Conservation (phyloP, 1,140 invertebrate genomes). For the Platyscapa corneri region DNA sequence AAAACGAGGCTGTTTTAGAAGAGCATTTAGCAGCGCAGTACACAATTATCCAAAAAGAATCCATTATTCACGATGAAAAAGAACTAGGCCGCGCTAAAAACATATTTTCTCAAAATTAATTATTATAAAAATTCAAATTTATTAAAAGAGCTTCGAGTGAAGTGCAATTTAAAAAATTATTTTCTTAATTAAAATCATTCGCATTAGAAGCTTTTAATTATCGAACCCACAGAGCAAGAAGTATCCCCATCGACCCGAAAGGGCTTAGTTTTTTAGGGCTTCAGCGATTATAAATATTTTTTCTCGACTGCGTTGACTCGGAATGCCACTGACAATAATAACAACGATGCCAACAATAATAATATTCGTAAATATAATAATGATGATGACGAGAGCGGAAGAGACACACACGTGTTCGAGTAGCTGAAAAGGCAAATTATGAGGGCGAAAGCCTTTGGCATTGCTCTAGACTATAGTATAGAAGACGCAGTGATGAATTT, state of each 20-base stretch:
- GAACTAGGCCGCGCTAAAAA: too few species aligned
- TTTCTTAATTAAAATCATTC: neutral
- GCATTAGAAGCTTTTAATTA: neutral
- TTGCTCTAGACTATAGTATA: neutral
- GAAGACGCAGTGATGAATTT: slow-evolving; percentile 52
- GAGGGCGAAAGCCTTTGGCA: neutral
- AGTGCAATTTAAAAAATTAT: neutral
- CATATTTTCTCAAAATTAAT: too few species aligned
- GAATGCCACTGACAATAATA: neutral
- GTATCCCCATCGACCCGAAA: neutral
- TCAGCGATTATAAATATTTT: too few species aligned
- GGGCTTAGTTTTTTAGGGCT: neutral
- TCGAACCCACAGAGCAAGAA: neutral
- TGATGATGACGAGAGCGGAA: neutral
- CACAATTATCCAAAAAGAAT: too few species aligned
- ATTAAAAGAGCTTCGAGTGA: too few species aligned
- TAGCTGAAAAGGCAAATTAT: slow-evolving; percentile 40
- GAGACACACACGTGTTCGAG: neutral
- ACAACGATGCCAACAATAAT: neutral
- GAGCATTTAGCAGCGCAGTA: too few species aligned
- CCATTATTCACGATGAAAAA: too few species aligned
- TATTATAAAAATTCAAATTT: too few species aligned
- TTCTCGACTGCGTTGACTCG: neutral
- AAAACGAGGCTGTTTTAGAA: too few species aligned
- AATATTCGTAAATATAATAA: neutral